Percentiles rank a stretch among this genome's conserved stretches.
Conservation (phyloP, 2,888 invertebrate species). For the Anorthoa munda region DNA sequence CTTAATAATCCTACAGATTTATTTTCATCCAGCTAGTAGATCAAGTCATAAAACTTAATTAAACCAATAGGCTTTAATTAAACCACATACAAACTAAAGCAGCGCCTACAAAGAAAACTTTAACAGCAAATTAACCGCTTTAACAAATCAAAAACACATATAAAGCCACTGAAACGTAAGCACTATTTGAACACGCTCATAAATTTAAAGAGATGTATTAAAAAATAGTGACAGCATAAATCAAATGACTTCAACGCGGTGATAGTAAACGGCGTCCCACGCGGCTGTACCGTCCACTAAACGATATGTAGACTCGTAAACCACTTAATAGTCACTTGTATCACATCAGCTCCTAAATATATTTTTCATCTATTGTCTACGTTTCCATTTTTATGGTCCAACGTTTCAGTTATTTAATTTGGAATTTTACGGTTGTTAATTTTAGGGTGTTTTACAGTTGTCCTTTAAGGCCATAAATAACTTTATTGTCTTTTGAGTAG, state of each 20-base stretch:
- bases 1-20: neutral
- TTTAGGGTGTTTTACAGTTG: slow-evolving; percentile 43
- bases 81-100: slow-evolving; percentile 56
- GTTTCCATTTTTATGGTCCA: slow-evolving; percentile 52
- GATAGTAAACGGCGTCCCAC: slow-evolving; percentile 70
- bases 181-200: slow-evolving; percentile 62
- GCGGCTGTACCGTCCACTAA: slow-evolving; percentile 69
- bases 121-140: slow-evolving; percentile 60
- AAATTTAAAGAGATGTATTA: slow-evolving; percentile 67
- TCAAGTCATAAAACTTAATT: slow-evolving; percentile 41
- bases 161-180: slow-evolving; percentile 60
- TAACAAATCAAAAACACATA: slow-evolving; percentile 66
- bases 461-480: slow-evolving; percentile 42
- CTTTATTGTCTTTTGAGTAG: slow-evolving; percentile 43
- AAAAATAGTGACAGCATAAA: slow-evolving; percentile 69
- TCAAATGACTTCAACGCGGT: slow-evolving; percentile 70
- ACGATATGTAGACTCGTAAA: slow-evolving; percentile 72
- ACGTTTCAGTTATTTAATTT: slow-evolving; percentile 47
- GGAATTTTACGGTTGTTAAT: slow-evolving; percentile 45
- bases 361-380: slow-evolving; percentile 49
- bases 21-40: slow-evolving; percentile 10
- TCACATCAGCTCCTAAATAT: slow-evolving; percentile 56
- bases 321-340: slow-evolving; percentile 74
- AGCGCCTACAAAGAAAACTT: slow-evolving; percentile 37
- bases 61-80: slow-evolving; percentile 36